Evolutionary conservation across 2,113 vertebrate species (phyloP).

Genomic region (Entelurus aequoreus): DNA sequence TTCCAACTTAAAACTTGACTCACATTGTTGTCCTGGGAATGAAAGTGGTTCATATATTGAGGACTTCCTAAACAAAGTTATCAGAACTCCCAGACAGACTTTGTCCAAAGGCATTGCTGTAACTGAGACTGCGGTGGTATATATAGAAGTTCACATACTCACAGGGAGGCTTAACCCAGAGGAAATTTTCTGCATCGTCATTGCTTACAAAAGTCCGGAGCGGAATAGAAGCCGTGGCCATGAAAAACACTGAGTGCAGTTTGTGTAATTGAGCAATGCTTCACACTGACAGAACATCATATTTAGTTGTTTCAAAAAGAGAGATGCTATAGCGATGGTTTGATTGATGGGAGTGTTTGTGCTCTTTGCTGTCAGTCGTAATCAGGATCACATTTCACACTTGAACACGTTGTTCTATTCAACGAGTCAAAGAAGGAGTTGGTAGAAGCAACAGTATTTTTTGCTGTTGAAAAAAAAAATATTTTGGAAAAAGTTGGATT

Average conservation of each 20-base stretch:
- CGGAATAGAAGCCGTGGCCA: background rate
- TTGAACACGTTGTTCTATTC: constrained; percentile 13
- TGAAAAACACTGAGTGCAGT: constrained; percentile 12
- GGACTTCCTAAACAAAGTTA: constrained; percentile 16
- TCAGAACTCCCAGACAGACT: constrained; percentile 9
- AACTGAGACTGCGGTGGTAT: constrained; percentile 39
- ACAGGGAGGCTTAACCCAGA: constrained; percentile 24
- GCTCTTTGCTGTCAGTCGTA: constrained; percentile 12
- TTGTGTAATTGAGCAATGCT: constrained; percentile 3
- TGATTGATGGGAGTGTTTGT: background rate
- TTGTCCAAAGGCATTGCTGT: constrained; percentile 20
- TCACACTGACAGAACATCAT: constrained; percentile 2
- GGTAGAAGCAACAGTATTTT: too few relatives aligned
- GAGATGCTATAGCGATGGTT: background rate
- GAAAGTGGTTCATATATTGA: background rate
- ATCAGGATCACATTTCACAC: constrained; percentile 23
- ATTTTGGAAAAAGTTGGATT: too few relatives aligned
- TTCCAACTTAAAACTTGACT: too few relatives aligned
- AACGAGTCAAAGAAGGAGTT: too few relatives aligned
- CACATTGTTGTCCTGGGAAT: too few relatives aligned
- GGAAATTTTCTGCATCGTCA: constrained; percentile 23
- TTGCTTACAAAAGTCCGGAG: constrained; percentile 13
- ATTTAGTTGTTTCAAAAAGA: constrained; percentile 7
- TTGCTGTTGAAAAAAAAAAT: too few relatives aligned
- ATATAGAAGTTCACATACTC: constrained; percentile 49